A percentile compares a stretch with the other conserved stretches of the same genome.
phyloP scores from a whole-genome alignment of 1,140 invertebrate species.

The Caenorhabditis tropicalis region DNA sequence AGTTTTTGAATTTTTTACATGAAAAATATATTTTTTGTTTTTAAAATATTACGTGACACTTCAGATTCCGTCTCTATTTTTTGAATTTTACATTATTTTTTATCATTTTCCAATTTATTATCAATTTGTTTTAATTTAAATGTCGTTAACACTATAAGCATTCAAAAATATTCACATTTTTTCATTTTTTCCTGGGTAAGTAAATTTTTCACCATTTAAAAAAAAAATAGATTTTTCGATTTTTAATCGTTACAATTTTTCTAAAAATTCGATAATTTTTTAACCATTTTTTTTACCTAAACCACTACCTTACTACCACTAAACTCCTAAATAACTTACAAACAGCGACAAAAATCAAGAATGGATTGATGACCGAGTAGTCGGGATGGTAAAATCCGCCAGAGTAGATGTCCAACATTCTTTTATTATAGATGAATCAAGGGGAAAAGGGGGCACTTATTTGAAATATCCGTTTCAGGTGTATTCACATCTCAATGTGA shows the following conservation, averaged over 20 bases:
- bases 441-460: neutral
- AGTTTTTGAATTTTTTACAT: no score
- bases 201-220: no score
- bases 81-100: no score
- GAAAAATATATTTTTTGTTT: no score
- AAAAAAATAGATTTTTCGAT: neutral
- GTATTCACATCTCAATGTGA: neutral
- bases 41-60: no score
- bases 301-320: no score
- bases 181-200: no score
- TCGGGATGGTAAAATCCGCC: conserved; percentile 16
- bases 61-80: no score
- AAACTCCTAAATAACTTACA: neutral
- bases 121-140: no score
- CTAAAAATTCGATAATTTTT: neutral
- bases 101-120: no score
- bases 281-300: neutral
- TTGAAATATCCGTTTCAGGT: neutral
- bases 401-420: neutral
- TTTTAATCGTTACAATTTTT: neutral
- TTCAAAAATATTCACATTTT: no score
- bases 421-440: neutral
- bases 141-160: no score
- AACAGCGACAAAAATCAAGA: neutral
- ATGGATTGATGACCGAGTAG: neutral